These are phyloP conservation scores for Melanotaenia nigrans DNA, from an alignment of 2,797 vertebrate genomes.

Conservation along the genomic window DNA sequence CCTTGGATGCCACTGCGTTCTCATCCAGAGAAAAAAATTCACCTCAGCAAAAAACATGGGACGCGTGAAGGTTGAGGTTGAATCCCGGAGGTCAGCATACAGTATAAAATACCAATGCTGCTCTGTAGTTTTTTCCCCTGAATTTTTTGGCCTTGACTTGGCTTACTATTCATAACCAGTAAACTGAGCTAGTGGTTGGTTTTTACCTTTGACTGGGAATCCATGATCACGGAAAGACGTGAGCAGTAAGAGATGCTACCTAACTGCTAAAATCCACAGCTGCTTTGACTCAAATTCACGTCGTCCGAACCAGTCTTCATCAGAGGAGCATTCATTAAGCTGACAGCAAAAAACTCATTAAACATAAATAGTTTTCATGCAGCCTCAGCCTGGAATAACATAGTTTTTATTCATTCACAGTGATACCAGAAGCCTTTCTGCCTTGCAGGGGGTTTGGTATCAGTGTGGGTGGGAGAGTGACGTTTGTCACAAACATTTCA, in stretches of 20 bases:
- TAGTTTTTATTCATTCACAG: slow-evolving; percentile 2
- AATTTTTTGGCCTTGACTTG: slow-evolving; percentile 14
- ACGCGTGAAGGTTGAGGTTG: slow-evolving; percentile 34
- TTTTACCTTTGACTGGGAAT: not conserved
- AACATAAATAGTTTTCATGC: slow-evolving; percentile 9
- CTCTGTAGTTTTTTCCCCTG: slow-evolving; percentile 5
- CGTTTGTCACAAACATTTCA: slow-evolving; percentile 9
- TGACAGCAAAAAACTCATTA: slow-evolving; percentile 10
- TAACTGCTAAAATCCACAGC: not conserved
- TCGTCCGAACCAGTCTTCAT: slow-evolving; percentile 4
- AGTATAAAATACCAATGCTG: slow-evolving; percentile 24
- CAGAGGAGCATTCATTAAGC: not conserved
- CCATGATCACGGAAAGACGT: not conserved
- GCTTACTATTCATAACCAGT: slow-evolving; percentile 14
- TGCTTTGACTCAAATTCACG: too few relatives aligned
- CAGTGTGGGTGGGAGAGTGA: slow-evolving; percentile 6
- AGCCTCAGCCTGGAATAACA: not conserved
- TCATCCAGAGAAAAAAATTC: slow-evolving; percentile 32
- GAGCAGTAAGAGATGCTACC: not conserved
- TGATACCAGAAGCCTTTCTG: not conserved
- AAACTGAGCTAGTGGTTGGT: not conserved
- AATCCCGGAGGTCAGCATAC: slow-evolving; percentile 39
- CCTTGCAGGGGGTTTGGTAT: not conserved
- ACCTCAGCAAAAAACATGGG: slow-evolving; percentile 30
- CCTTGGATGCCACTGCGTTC: slow-evolving; percentile 37